These are phyloP conservation scores for Sycophila texana DNA, from an alignment of 2,888 invertebrate genomes.

Conservation along the genomic window DNA sequence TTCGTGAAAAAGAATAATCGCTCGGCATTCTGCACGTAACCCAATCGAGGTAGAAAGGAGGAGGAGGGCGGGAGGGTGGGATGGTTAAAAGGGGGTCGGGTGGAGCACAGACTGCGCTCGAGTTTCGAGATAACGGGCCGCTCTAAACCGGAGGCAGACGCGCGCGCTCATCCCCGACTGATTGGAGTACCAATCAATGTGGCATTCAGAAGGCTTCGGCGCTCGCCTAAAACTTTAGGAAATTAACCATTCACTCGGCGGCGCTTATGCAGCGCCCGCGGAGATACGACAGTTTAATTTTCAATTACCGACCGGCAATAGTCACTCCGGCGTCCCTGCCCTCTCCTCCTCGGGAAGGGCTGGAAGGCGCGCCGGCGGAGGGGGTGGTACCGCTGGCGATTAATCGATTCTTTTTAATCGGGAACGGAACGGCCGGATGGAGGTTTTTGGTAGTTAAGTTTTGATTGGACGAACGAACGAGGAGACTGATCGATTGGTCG, in stretches of 20 bases:
- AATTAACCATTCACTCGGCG: conserved; percentile 74
- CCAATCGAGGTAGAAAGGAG: no score
- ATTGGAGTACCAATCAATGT: conserved; percentile 75
- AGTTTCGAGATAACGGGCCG: conserved; percentile 34
- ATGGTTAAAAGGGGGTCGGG: background rate
- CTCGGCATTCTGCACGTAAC: no score
- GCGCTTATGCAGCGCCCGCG: conserved; percentile 63
- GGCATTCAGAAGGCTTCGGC: conserved; percentile 70
- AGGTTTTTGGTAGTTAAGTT: conserved; percentile 41
- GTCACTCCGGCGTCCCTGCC: conserved; percentile 31
- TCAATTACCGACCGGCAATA: conserved; percentile 67
- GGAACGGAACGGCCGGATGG: background rate
- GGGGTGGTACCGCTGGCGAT: conserved; percentile 21
- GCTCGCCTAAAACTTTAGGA: conserved; percentile 73
- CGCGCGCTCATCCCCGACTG: conserved; percentile 69
- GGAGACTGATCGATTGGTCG: conserved; percentile 1
- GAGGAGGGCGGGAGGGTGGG: background rate
- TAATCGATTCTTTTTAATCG: conserved; percentile 41
- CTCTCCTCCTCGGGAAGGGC: conserved; percentile 1
- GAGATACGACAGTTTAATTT: conserved; percentile 73
- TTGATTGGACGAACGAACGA: conserved; percentile 35
- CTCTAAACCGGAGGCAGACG: conserved; percentile 27
- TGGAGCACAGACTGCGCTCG: background rate
- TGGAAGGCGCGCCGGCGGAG: background rate
- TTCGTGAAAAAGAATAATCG: no score